Evolutionary conservation across 1,140 invertebrate genomes (phyloP), one percentile per base, ranked within the genome.

Genomic region (Neodiprion fabricii): DNA sequence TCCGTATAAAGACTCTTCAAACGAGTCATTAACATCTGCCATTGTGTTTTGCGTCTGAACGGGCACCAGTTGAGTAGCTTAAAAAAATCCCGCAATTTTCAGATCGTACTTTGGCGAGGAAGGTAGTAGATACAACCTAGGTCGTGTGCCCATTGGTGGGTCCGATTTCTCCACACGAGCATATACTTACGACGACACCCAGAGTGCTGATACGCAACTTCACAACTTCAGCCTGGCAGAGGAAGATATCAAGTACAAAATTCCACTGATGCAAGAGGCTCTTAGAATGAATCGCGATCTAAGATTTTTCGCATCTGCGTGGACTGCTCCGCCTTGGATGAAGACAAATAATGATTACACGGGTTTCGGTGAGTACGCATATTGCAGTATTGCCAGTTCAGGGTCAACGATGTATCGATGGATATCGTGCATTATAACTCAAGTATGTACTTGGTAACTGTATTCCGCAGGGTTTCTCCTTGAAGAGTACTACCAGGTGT

Each of bases 321-420:
- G 97, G 97, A 94, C 93, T 72, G 91, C 97, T 0, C 97, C 97
- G 0, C 85, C 89, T 7, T 99, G 97, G 97, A 98, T 99, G 97
- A 99, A 99, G 88, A 94, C 92, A 0, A 96, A 94, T 79, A 88
- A 93, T 28, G 86, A 84, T 70, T 91, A 90, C 8, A 17, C n/a
- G 7, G 53, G 53, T 61, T 76, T 79, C 53, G 53, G 53, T 61
- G n/a, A 17, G 53, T 61, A 7, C 53, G 17, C 17, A 21, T 21
- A 21, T 21, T 21, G 0, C 17, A 21, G 17, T 21, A 21, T 21
- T 21, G 17, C 17, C 17, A 21, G 17, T 21, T 21, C 17, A 21
- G 17, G 17, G 17, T 21, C 0, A 21, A 21, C 28, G 5, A 40
- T 40, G 28, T 40, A 40, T 40, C 28, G 28, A 40, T 40, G 28